A percentile compares a stretch with the other conserved stretches of the same genome.
These are phyloP conservation scores for Polymixis lichenea DNA, from an alignment of 2,888 invertebrate species.

Conservation along the genomic window DNA sequence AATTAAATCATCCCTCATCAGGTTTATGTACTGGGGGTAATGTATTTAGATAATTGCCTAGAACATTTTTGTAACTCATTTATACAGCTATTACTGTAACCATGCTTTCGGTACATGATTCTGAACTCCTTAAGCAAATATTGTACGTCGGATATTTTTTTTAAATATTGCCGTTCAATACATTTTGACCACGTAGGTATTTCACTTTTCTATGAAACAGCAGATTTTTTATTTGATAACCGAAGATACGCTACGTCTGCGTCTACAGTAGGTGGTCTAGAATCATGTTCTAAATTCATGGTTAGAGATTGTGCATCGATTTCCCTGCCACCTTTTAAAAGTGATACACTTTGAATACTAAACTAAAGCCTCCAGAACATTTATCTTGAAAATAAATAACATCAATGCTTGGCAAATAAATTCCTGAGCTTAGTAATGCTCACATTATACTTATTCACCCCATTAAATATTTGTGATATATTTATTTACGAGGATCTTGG, in stretches of 20 bases:
- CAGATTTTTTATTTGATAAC: no score
- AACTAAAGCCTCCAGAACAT: neutral
- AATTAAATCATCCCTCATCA: slow-evolving; percentile 36
- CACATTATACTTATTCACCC: neutral
- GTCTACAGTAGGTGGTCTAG: no score
- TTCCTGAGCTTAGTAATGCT: neutral
- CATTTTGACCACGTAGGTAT: no score
- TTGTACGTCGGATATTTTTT: no score
- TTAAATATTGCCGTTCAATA: no score
- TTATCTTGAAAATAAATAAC: neutral
- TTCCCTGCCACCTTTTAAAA: no score
- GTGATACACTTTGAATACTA: neutral
- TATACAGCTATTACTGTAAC: neutral
- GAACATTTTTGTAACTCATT: neutral
- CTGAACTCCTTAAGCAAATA: no score
- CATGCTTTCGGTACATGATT: no score
- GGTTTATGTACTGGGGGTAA: neutral
- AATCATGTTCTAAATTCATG: no score
- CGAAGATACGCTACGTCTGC: no score
- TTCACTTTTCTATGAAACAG: no score
- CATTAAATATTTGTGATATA: slow-evolving; percentile 9
- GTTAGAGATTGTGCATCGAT: no score
- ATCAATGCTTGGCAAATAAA: neutral
- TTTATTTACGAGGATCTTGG: neutral
- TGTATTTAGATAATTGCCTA: neutral